Conservation (phyloP, 2,888 invertebrate species). For the Nowickia ferox region DNA sequence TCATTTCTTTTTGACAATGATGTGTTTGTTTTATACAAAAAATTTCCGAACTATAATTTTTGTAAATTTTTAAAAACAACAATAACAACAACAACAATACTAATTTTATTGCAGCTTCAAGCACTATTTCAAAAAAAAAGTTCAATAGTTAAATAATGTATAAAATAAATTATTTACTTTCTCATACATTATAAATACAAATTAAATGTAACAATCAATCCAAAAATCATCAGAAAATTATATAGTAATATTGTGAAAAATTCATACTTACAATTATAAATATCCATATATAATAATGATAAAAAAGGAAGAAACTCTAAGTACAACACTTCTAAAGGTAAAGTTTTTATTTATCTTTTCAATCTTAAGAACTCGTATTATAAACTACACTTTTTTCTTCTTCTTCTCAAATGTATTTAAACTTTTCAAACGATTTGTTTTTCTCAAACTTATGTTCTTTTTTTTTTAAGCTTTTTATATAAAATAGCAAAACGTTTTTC, state of each 20-base stretch:
- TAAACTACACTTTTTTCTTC: conserved; percentile 24
- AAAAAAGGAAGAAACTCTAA: conserved; percentile 32
- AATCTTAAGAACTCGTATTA: conserved; percentile 27
- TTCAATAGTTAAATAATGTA: conserved; percentile 11
- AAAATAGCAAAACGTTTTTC: conserved; percentile 15
- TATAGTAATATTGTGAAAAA: conserved; percentile 37
- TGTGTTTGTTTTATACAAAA: conserved; percentile 23
- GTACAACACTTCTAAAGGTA: conserved; percentile 68
- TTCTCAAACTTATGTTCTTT: conserved; percentile 24
- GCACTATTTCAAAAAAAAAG: conserved; percentile 32
- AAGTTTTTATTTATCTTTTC: conserved; percentile 48
- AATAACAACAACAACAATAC: conserved; percentile 62
- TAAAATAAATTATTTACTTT: conserved; percentile 27
- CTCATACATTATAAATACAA: conserved; percentile 37
- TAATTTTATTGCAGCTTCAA: conserved; percentile 46
- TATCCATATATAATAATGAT: neutral
- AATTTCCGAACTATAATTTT: neutral
- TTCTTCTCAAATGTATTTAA: conserved; percentile 4
- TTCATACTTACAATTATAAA: conserved; percentile 32
- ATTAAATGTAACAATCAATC: conserved; percentile 45
- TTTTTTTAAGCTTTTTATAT: conserved; percentile 55
- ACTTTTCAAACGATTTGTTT: neutral
- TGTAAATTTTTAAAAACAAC: conserved; percentile 34
- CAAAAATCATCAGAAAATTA: conserved; percentile 14
- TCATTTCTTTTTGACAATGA: conserved; percentile 10